These are phyloP conservation scores for Pangasius sanitwongsei DNA, from an alignment of 2,797 vertebrate genomes.

Conservation along the genomic window DNA sequence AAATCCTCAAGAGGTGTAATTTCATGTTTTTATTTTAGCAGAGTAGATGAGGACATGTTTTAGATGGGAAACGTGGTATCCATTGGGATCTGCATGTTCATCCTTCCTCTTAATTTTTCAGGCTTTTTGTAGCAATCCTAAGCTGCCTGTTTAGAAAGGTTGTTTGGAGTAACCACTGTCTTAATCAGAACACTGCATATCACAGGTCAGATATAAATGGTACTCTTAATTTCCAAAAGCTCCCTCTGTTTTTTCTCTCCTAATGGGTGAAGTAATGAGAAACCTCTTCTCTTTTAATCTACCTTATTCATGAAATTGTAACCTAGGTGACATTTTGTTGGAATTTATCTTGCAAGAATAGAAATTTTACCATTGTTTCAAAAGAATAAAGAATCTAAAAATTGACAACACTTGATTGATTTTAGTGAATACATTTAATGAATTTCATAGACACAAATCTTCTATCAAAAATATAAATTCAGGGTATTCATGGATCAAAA, in stretches of 20 bases:
- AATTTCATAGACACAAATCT: neutral
- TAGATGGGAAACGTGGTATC: neutral
- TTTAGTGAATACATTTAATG: neutral
- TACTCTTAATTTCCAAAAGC: conserved; percentile 33
- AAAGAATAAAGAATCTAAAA: conserved; percentile 33
- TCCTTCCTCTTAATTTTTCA: conserved; percentile 16
- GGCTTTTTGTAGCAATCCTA: conserved; percentile 23
- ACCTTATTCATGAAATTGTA: conserved; percentile 19
- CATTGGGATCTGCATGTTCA: conserved; percentile 9
- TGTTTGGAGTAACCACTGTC: conserved; percentile 8
- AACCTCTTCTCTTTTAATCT: conserved; percentile 23
- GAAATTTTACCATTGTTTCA: conserved; percentile 26
- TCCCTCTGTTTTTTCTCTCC: neutral
- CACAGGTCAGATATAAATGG: conserved; percentile 30
- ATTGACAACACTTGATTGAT: neutral
- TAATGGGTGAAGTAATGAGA: neutral
- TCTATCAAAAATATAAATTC: neutral
- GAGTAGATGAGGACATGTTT: neutral
- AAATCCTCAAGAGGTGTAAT: conserved; percentile 15
- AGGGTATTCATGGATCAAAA: too few species aligned
- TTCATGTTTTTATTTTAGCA: neutral
- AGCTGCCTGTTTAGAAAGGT: conserved; percentile 6
- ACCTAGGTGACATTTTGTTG: conserved; percentile 25
- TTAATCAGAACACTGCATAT: conserved; percentile 26
- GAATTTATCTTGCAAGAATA: conserved; percentile 13